These are phyloP conservation scores for Araneus ventricosus DNA, from an alignment of 1,140 invertebrate genomes.

Conservation along the genomic window DNA sequence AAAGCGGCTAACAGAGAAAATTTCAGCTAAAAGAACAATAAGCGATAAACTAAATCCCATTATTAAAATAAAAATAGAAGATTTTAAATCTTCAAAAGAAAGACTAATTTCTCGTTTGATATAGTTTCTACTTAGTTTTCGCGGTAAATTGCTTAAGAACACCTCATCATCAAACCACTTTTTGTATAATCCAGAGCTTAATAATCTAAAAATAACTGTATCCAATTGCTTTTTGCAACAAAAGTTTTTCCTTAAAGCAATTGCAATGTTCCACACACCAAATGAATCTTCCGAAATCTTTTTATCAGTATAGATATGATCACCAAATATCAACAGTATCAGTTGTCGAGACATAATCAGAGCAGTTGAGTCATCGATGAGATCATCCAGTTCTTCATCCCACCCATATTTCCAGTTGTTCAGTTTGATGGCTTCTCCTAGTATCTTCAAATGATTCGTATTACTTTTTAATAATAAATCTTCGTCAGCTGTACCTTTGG, in stretches of 20 bases:
- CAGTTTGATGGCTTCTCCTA: neutral
- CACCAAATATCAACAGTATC: neutral
- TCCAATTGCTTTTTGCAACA: neutral
- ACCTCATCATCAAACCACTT: slow-evolving; percentile 3
- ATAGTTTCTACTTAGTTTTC: neutral
- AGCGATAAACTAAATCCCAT: neutral
- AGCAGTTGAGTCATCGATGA: neutral
- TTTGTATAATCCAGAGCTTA: neutral
- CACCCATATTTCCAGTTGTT: neutral
- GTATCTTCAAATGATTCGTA: neutral
- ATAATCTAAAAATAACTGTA: neutral
- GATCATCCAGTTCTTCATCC: neutral
- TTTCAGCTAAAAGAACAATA: neutral
- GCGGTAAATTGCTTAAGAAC: neutral
- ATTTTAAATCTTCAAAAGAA: neutral
- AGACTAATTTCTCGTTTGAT: neutral
- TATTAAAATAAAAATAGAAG: neutral
- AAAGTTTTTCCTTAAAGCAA: slow-evolving; percentile 2
- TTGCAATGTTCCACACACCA: neutral
- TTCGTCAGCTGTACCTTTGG: neutral
- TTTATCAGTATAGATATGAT: neutral
- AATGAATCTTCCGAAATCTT: neutral
- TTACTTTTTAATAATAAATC: neutral
- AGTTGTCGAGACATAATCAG: neutral
- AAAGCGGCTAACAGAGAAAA: neutral